Base-by-base conservation (phyloP, 92 coral and sea anemone species). In the Zoanthus solanderi region DNA sequence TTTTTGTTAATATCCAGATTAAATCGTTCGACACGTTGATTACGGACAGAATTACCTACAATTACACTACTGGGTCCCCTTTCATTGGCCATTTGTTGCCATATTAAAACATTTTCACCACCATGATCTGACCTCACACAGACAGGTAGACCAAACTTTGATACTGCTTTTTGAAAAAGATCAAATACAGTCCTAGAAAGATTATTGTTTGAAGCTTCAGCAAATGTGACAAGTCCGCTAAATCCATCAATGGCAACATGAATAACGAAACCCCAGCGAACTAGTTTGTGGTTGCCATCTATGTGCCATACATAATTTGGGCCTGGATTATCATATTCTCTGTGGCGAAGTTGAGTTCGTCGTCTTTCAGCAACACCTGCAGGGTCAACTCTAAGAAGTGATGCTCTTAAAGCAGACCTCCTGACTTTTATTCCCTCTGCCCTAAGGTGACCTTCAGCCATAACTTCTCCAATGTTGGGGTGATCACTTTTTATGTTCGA, bases 61-160 rank as follows among this genome's bases (percentile, higher is more conserved):
- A 78, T 78, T 56, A 78, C 85, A 78, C 90, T 78, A 50, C 65
- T 18, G 56, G 57, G 71, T 32, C 89, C 83, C 72, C 75, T 85
- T 72, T 65, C 72, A 58, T 23, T 29, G 69, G 79, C 85, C 90
- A 78, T 87, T 77, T 87, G 56, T 78, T 71, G 68, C 90, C 90
- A 87, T 71, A 87, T 69, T 30, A 63, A 71, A 67, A 84, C 71
- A 72, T 87, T 87, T 58, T 87, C 90, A 78, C 90, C 90, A 32
- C 86, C 90, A 68, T 87, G 90, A 69, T 87, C 90, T 13, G 90
- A 66, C 71, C 79, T 69, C 71, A 87, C 90, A 58, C 90, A 78
- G 58, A 87, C 57, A 78, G 86, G 86, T 32, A 78, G 71, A 56
- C 90, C 85, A 87, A 78, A 87, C 16, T 29, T 78, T 67, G 69